Percentiles rank a stretch among this genome's conserved stretches.
phyloP scores from a whole-genome alignment of 2,888 invertebrate genomes.

The Stenotaenia linearis region DNA sequence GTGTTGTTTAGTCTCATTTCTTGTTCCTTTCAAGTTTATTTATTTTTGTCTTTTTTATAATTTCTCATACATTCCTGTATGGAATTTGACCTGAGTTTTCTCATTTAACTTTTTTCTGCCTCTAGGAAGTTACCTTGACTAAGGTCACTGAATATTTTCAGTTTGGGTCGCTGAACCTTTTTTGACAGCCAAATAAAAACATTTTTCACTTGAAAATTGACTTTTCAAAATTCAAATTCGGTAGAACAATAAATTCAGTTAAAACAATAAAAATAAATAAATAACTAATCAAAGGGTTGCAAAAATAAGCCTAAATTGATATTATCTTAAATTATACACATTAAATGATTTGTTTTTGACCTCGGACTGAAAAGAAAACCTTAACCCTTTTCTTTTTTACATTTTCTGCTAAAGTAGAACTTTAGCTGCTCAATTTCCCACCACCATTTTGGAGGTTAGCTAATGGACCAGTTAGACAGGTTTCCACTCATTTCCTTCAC shows the following conservation, averaged over 20 bases:
- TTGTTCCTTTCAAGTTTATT: not conserved
- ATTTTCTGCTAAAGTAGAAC: too few relatives aligned
- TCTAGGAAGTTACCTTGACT: conserved; percentile 23
- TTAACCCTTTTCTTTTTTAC: not conserved
- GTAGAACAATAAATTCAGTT: too few relatives aligned
- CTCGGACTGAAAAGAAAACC: not conserved
- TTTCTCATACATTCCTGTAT: not conserved
- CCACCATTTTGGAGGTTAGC: conserved; percentile 4
- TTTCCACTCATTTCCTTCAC: not conserved
- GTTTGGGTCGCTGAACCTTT: conserved; percentile 18
- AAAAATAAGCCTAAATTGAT: too few relatives aligned
- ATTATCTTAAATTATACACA: too few relatives aligned
- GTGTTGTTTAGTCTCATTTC: not conserved
- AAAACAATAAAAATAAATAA: not conserved
- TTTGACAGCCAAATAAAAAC: not conserved
- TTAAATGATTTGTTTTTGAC: not conserved
- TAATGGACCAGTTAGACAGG: conserved; percentile 17
- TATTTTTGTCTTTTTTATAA: not conserved
- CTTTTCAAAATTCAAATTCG: not conserved
- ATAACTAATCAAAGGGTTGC: not conserved
- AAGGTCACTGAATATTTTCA: conserved; percentile 26
- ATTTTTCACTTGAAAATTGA: not conserved
- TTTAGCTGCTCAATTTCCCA: too few relatives aligned
- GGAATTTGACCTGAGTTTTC: conserved; percentile 20
- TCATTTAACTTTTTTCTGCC: not conserved